Evolutionary conservation across 2,888 invertebrate genomes (phyloP).

Genomic region (Tipula unca): DNA sequence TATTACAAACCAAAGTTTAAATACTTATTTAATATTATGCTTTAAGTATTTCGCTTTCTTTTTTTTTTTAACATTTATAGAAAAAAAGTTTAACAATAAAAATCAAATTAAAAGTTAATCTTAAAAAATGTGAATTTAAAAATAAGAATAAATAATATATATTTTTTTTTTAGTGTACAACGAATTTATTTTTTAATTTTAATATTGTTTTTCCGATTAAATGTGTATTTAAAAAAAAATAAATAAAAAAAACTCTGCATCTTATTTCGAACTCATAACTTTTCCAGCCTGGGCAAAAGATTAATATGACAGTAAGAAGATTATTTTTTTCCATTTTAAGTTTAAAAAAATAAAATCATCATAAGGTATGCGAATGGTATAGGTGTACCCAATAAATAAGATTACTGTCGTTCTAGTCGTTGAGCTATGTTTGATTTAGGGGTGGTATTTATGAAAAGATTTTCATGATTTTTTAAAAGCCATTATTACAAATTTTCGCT

Average conservation of each 20-base stretch:
- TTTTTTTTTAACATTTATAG: neutral
- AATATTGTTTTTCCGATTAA: neutral
- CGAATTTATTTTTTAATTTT: neutral
- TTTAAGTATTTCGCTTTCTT: neutral
- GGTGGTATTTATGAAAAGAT: neutral
- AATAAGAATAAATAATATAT: neutral
- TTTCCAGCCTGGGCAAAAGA: neutral
- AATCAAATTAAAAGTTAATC: neutral
- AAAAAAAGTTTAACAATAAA: neutral
- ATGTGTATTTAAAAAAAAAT: neutral
- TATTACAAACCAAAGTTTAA: neutral
- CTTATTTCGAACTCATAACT: neutral
- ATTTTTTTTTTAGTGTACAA: neutral
- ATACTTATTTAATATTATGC: neutral
- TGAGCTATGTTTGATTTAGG: neutral
- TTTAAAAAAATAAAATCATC: neutral
- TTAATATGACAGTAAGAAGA: neutral
- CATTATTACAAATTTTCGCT: too few species aligned
- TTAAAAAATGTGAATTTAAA: neutral
- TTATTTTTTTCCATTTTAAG: neutral
- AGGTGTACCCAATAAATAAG: neutral
- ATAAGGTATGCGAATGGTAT: neutral
- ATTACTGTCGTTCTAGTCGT: neutral
- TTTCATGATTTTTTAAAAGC: neutral
- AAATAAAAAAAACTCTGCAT: neutral